Evolutionary conservation across 2,797 vertebrate species (phyloP).

Genomic region (Cuniculus paca): DNA sequence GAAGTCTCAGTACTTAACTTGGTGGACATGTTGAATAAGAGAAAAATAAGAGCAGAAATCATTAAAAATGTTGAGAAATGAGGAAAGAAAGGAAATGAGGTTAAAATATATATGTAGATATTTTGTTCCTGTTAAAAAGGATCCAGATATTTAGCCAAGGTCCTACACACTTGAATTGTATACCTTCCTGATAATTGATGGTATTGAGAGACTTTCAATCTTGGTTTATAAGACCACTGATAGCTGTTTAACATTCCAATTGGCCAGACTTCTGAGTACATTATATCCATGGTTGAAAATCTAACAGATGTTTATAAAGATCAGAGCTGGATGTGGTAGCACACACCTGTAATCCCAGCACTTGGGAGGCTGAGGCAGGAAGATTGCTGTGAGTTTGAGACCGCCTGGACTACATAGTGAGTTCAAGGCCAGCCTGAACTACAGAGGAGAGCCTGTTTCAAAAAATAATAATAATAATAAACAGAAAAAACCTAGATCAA

Average conservation of each 20-base stretch:
- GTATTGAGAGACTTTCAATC: not conserved
- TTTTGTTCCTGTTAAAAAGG: constrained; percentile 46
- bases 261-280: not conserved
- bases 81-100: not conserved
- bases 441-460: too few species aligned
- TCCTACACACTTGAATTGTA: not conserved
- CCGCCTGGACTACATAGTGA: too few species aligned
- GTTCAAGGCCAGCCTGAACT: too few species aligned
- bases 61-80: constrained; percentile 8
- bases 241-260: not conserved
- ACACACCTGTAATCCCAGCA: too few species aligned
- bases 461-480: too few species aligned
- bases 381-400: too few species aligned
- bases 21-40: not conserved
- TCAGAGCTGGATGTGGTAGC: not conserved
- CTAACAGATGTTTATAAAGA: not conserved
- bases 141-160: not conserved
- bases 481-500: not conserved
- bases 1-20: not conserved
- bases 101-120: not conserved
- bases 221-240: not conserved
- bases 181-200: constrained; percentile 6
- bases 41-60: not conserved
- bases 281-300: not conserved
- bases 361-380: too few species aligned